Evolutionary conservation across 2,797 vertebrate species (phyloP).

Genomic region (Leptoclinus maculatus): DNA sequence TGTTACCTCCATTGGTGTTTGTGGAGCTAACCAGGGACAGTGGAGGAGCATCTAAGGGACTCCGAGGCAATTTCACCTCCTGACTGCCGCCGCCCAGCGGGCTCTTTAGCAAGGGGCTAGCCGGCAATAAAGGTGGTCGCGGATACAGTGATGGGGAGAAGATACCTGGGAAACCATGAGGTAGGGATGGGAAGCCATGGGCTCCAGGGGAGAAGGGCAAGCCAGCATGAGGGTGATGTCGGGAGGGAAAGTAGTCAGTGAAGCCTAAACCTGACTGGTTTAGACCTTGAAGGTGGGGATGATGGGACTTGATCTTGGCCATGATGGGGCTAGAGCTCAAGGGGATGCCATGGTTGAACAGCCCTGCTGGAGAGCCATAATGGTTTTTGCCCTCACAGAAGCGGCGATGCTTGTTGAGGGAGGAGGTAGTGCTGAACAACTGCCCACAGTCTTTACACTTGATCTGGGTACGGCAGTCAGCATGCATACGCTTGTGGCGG

Average conservation of each 20-base stretch:
- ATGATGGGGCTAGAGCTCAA: constrained; percentile 92
- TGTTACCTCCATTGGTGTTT: constrained; percentile 81
- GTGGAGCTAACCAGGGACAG: constrained; percentile 89
- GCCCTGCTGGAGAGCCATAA: constrained; percentile 91
- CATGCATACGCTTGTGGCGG: constrained; percentile 99
- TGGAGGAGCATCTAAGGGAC: constrained; percentile 88
- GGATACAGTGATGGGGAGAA: constrained; percentile 96
- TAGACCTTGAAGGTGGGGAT: constrained; percentile 89
- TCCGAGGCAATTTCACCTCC: constrained; percentile 91
- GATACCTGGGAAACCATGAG: constrained; percentile 94
- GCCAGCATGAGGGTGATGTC: constrained; percentile 89
- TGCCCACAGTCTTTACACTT: constrained; percentile 99
- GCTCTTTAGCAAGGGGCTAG: constrained; percentile 92
- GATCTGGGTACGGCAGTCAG: constrained; percentile 99
- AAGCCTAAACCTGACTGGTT: constrained; percentile 92
- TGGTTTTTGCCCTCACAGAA: constrained; percentile 99
- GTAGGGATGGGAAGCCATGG: constrained; percentile 89
- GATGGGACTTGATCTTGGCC: constrained; percentile 93
- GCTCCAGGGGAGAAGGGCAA: constrained; percentile 91
- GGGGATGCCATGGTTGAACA: constrained; percentile 93
- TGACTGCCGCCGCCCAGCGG: constrained; percentile 89
- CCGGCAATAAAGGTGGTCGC: constrained; percentile 93
- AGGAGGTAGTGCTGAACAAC: constrained; percentile 99
- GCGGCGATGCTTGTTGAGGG: constrained; percentile 99
- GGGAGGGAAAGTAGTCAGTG: constrained; percentile 93